These are phyloP conservation scores for Maniola jurtina DNA, from an alignment of 1,140 invertebrate genomes.

Conservation along the genomic window DNA sequence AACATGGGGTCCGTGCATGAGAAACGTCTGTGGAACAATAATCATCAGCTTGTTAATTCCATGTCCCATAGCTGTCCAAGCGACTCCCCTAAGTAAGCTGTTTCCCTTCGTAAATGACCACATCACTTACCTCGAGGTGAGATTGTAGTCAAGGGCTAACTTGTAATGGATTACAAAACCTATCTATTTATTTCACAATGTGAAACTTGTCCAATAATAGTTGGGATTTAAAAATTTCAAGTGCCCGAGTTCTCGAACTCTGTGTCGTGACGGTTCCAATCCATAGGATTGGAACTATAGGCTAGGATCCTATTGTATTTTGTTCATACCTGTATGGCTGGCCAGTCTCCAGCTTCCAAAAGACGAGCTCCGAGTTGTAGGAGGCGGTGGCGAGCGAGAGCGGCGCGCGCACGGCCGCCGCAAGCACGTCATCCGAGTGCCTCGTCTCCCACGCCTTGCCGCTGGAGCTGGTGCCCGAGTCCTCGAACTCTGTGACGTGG, in stretches of 20 bases:
- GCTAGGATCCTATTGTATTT: slow-evolving; percentile 82
- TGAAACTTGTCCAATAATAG: too few species aligned
- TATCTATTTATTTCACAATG: too few species aligned
- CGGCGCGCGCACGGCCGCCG: slow-evolving; percentile 80
- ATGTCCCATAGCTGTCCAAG: too few species aligned
- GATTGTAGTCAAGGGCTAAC: too few species aligned
- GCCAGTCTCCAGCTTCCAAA: slow-evolving; percentile 88
- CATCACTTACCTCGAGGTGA: too few species aligned
- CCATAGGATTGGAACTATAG: too few species aligned
- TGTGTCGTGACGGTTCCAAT: slow-evolving; percentile 84
- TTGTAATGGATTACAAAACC: too few species aligned
- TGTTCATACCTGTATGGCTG: slow-evolving; percentile 80
- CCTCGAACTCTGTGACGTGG: slow-evolving; percentile 84
- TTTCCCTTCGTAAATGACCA: too few species aligned
- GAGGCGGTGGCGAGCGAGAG: slow-evolving; percentile 84
- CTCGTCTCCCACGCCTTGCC: slow-evolving; percentile 82
- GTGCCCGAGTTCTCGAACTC: slow-evolving; percentile 83
- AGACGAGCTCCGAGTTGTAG: slow-evolving; percentile 87
- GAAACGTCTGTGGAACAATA: slow-evolving; percentile 58
- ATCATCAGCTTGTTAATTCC: too few species aligned
- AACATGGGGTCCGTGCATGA: slow-evolving; percentile 74
- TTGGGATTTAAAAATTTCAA: not conserved
- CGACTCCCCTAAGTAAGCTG: too few species aligned
- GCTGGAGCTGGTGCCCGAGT: slow-evolving; percentile 74
- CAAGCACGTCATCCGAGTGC: slow-evolving; percentile 87